Evolutionary conservation across 2,113 vertebrate species (phyloP).

Genomic region (Nycticryphes semicollaris): DNA sequence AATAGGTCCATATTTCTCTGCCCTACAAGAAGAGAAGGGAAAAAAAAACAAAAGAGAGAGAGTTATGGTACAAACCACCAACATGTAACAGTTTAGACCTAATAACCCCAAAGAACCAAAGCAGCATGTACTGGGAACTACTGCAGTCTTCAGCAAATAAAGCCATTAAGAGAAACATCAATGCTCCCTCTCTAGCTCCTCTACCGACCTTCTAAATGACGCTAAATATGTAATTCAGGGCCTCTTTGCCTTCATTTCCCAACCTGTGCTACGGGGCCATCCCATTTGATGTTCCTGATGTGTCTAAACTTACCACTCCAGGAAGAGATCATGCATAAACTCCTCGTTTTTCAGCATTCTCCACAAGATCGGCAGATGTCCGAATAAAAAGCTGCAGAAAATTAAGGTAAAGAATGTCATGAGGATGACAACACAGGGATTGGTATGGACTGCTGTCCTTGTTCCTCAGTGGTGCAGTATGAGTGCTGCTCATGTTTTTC

Average conservation of each 20-base stretch:
- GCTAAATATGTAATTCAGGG: background rate
- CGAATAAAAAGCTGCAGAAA: conserved; percentile 77
- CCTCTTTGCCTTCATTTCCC: background rate
- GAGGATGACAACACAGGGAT: background rate
- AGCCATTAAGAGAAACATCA: background rate
- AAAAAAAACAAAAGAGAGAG: background rate
- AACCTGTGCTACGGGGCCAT: background rate
- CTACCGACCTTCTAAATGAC: background rate
- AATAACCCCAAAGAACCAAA: background rate
- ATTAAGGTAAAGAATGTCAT: background rate
- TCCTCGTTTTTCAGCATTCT: conserved; percentile 44
- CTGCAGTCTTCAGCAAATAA: background rate
- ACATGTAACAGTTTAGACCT: background rate
- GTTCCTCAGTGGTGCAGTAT: background rate
- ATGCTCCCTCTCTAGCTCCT: background rate
- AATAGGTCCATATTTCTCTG: conserved; percentile 76
- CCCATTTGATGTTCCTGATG: background rate
- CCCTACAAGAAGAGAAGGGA: conserved; percentile 54
- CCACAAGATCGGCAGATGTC: conserved; percentile 73
- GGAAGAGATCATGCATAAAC: conserved; percentile 59
- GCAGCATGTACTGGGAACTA: background rate
- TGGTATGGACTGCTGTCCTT: background rate
- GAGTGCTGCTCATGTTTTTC: background rate
- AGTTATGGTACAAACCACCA: background rate
- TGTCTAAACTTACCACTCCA: conserved; percentile 73